phyloP scores from a whole-genome alignment of 2,113 vertebrate species.

The Syngnathus typhle region DNA sequence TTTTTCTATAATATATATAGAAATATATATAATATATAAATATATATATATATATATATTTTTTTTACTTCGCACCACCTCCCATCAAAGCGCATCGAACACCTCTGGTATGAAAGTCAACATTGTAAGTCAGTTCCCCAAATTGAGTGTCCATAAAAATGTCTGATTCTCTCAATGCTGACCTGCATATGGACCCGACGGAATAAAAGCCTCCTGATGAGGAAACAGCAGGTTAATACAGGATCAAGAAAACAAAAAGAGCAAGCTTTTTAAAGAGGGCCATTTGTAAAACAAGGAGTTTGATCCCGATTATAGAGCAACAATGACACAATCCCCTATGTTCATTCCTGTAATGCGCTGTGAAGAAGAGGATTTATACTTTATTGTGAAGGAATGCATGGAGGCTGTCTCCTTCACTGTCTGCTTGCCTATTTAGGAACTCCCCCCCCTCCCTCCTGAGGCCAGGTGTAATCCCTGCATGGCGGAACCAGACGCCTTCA shows the following conservation, averaged over 20 bases:
- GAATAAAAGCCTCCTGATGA: constrained; percentile 39
- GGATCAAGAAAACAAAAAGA: constrained; percentile 55
- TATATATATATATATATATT: too few species aligned
- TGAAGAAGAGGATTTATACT: constrained; percentile 71
- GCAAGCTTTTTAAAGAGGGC: constrained; percentile 61
- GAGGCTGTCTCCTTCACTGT: constrained; percentile 40
- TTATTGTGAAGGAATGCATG: constrained; percentile 67
- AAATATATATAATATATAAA: too few species aligned
- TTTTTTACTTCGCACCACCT: too few species aligned
- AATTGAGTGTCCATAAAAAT: neutral
- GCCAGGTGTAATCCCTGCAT: constrained; percentile 65
- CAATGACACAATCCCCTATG: constrained; percentile 72
- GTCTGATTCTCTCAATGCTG: neutral
- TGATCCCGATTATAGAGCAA: constrained; percentile 72
- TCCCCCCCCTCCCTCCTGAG: constrained; percentile 53
- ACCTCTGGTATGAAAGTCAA: neutral
- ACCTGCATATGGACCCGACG: constrained; percentile 20
- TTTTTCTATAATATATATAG: too few species aligned
- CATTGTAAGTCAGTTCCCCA: neutral
- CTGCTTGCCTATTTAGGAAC: constrained; percentile 55
- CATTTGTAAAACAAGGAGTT: constrained; percentile 73
- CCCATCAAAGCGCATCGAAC: neutral
- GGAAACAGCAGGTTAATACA: constrained; percentile 58
- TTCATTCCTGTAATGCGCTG: constrained; percentile 70
- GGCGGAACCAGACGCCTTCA: constrained; percentile 47